Conservation (phyloP, 2,888 invertebrate species). For the Fragum fragum region DNA sequence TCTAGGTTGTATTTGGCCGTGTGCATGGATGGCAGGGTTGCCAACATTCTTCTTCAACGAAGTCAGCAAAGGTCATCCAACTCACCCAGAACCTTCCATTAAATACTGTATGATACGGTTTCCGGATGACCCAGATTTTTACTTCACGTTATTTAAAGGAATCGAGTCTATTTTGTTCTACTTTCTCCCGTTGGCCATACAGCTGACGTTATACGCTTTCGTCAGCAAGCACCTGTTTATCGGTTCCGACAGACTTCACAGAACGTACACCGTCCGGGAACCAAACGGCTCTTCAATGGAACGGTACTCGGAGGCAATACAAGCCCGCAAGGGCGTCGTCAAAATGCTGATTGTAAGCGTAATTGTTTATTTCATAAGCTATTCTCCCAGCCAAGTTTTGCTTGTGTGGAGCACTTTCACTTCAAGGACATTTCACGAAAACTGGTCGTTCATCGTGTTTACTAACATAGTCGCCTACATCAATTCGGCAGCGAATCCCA, state of each 20-base stretch:
- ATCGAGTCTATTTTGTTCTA: conserved; percentile 85
- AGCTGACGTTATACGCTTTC: conserved; percentile 83
- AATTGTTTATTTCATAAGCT: conserved; percentile 87
- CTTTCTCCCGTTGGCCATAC: conserved; percentile 84
- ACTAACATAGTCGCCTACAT: conserved; percentile 86
- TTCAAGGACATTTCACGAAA: conserved; percentile 80
- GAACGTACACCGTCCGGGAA: too few relatives aligned
- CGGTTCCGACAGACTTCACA: conserved; percentile 80
- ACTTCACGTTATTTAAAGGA: conserved; percentile 82
- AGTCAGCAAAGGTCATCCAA: conserved; percentile 70
- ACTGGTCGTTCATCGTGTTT: conserved; percentile 84
- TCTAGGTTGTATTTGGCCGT: conserved; percentile 85
- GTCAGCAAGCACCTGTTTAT: conserved; percentile 84
- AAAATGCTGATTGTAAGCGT: conserved; percentile 87
- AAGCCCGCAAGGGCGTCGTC: conserved; percentile 85
- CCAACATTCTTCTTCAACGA: conserved; percentile 85
- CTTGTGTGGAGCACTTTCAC: conserved; percentile 84
- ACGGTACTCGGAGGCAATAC: conserved; percentile 79
- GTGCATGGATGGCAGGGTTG: conserved; percentile 82
- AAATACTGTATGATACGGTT: conserved; percentile 83
- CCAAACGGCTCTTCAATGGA: conserved; percentile 75
- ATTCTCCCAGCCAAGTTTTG: conserved; percentile 87
- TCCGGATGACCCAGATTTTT: conserved; percentile 75
- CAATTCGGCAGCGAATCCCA: conserved; percentile 86
- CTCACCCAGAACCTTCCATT: conserved; percentile 68